Percentiles rank a stretch among this genome's conserved stretches.
These are phyloP conservation scores for Acanthiza pusilla DNA, from an alignment of 2,797 vertebrate species.

Conservation along the genomic window DNA sequence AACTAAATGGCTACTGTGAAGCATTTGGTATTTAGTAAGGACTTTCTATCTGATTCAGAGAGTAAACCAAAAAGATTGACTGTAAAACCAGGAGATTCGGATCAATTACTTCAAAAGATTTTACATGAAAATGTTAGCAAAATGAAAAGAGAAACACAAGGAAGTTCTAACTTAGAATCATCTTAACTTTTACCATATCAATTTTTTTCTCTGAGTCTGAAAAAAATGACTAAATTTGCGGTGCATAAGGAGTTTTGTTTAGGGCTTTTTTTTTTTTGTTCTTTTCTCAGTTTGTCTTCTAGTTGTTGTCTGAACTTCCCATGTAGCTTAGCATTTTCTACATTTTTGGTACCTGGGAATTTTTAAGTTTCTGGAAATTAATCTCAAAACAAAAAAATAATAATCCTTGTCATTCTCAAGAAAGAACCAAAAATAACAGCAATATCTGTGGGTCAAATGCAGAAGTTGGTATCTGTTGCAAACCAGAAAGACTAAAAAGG, in stretches of 20 bases:
- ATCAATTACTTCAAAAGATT: neutral
- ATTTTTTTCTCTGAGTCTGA: neutral
- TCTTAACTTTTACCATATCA: neutral
- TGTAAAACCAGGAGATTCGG: neutral
- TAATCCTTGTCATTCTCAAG: neutral
- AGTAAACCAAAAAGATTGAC: neutral
- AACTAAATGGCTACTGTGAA: neutral
- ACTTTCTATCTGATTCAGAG: neutral
- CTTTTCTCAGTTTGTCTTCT: neutral
- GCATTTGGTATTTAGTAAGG: neutral
- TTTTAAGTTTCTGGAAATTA: neutral
- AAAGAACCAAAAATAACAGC: neutral
- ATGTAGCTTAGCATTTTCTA: neutral
- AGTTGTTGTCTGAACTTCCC: neutral
- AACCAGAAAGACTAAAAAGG: neutral
- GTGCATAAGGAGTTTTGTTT: neutral
- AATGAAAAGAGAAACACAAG: neutral
- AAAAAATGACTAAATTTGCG: neutral
- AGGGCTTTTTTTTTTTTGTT: neutral
- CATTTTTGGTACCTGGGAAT: fast-evolving
- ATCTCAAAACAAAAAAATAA: neutral
- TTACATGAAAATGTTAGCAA: neutral
- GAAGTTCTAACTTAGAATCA: neutral
- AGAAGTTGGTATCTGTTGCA: neutral
- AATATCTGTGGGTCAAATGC: neutral